Percentiles rank a stretch among this genome's conserved stretches.
Evolutionary conservation across 2,113 vertebrate genomes (phyloP).

Genomic region (Trochalopteron elliotii): DNA sequence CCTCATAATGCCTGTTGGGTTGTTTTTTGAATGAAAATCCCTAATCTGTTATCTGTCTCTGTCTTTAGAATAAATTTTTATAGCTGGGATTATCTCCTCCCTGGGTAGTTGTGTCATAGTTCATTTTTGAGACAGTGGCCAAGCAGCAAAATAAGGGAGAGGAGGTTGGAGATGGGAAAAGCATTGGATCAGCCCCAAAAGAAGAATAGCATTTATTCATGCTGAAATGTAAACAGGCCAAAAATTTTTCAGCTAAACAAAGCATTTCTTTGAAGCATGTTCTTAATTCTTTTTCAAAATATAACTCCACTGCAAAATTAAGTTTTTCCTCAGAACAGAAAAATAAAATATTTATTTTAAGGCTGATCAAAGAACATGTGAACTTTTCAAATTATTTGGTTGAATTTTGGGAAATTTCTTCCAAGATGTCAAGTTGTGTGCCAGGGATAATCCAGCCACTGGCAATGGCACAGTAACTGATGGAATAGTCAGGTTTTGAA

Average conservation of each 20-base stretch:
- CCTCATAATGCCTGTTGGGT: background rate
- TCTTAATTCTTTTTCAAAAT: background rate
- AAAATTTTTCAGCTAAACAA: background rate
- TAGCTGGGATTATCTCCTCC: conserved; percentile 2
- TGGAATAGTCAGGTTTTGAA: background rate
- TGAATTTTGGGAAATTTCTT: background rate
- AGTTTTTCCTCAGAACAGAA: background rate
- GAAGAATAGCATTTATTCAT: background rate
- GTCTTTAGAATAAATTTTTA: conserved; percentile 4
- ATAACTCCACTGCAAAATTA: background rate
- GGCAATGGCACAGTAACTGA: background rate
- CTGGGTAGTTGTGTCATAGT: background rate
- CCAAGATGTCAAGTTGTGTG: background rate
- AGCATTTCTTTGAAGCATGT: background rate
- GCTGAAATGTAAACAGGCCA: background rate
- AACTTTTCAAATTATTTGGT: background rate
- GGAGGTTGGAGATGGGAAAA: background rate
- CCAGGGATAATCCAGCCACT: background rate
- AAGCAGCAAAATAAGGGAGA: background rate
- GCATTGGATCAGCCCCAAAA: background rate
- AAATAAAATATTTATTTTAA: background rate
- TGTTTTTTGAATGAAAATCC: conserved; percentile 10
- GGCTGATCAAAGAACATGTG: background rate
- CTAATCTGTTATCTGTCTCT: conserved; percentile 27
- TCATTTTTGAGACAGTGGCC: background rate